Evolutionary conservation across 2,797 vertebrate genomes (phyloP), one percentile per base, ranked within the genome.

Genomic region (Chiroxiphia lanceolata): DNA sequence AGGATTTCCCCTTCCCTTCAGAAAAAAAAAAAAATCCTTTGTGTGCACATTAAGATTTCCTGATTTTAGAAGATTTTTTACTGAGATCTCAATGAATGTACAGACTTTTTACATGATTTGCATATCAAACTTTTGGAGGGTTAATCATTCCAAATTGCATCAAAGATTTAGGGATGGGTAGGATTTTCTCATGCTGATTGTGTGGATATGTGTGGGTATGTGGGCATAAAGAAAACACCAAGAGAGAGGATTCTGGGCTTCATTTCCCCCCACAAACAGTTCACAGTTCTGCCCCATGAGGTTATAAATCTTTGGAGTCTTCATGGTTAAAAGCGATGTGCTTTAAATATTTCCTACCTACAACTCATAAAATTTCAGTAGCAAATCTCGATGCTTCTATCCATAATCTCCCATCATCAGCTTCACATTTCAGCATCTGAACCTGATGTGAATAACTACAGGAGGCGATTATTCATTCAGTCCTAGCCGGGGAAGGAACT

Each of bases 361-460:
- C 25, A 82, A 4, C 34, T 89, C 81, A 63, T 87, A 36, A 90
- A 76, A 81, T 76, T 92, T 76, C 63, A 63, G 59, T 47, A 77
- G 51, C 36, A 87, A 85, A 70, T 92, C 59, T 70, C 92, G 83
- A 65, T 87, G 63, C 34, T 84, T 87, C 75, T 47, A 56, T 67
- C 75, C 47, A 23, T 92, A 83, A 82, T 87, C 93, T 89, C 48
- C 38, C 87, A 20, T 83, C 78, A 85, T 91, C 70, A 77, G 75
- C 50, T 88, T 81, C 83, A 71, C 57, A 18, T 90, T 86, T 83
- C 65, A 88, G 65, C 57, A 84, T 81, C 77, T 84, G 53, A 93
- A 50, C 72, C 38, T 81, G 80, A 65, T 47, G 38, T 81, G 94
- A 96, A 75, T 86, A 92, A 87, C 91, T 85, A 60, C 60, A 85